Base-by-base conservation (phyloP, 2,113 vertebrate species). In the Lagopus leucura region DNA sequence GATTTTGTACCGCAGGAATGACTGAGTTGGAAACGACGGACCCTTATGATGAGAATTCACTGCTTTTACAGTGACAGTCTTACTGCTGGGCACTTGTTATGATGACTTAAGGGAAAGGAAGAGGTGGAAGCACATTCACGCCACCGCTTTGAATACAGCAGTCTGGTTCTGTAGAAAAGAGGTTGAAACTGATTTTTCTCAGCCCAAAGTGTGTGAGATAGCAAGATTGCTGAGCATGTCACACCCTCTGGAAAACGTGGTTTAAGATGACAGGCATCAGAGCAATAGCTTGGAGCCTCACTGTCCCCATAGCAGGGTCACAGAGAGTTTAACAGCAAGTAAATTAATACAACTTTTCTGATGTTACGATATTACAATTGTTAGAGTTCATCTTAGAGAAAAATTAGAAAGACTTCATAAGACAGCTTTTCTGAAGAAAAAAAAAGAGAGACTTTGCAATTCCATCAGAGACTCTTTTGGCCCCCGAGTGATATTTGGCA, bases 401-500 rank as follows among this genome's bases (percentile, higher is more conserved):
- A 63, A 87, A 89, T 63, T 82, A 7, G 42, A 93, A 86, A n/a
- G 45, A 52, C 19, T 71, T 80, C 16, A 38, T n/a, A 77, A 66
- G 25, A 36, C 10, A 45, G 43, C 38, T 28, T 57, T 83, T 67
- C 47, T 32, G 52, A 45, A 30, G 16, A 6, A 32, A 73, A 78
- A 6, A 19, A 45, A 47, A 47, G 45, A 36, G 28, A 75, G 40
- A 54, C 63, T 42, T 61, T 10, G 32, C 32, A 58, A 72, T 45
- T 84, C 75, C 69, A 25, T 72, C 40, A 78, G 47, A 65, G 32
- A 70, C 55, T 57, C 0, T 75, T 82, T 78, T 89, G 71, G 77
- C 57, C 82, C 47, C 52, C 58, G 75, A 67, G 74, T 81, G 90
- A 71, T 75, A 84, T 67, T 89, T 71, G 75, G 40, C 57, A 82